These are phyloP conservation scores for Cenopis cana DNA, from an alignment of 2,888 invertebrate species.

Conservation along the genomic window DNA sequence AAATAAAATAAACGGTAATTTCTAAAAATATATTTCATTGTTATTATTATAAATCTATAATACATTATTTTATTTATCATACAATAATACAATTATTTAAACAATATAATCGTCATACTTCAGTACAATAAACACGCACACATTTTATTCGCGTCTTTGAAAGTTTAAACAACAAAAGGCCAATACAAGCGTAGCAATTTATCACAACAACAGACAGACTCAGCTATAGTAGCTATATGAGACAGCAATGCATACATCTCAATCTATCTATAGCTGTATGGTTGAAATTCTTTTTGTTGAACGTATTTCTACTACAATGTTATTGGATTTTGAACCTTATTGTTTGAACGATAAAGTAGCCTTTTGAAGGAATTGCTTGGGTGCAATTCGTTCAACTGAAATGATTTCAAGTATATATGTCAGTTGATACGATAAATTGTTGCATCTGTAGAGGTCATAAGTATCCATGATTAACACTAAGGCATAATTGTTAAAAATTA, in stretches of 20 bases:
- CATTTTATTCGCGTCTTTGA: constrained; percentile 41
- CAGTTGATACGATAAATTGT: neutral
- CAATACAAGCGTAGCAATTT: neutral
- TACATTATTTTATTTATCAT: constrained; percentile 44
- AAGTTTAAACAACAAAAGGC: constrained; percentile 11
- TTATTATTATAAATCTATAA: constrained; percentile 58
- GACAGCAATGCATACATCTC: neutral
- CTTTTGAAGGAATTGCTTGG: too few relatives aligned
- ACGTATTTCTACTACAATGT: too few relatives aligned
- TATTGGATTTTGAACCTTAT: too few relatives aligned
- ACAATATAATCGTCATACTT: constrained; percentile 37
- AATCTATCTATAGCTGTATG: too few relatives aligned
- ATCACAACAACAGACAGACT: neutral
- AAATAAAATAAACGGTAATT: constrained; percentile 38
- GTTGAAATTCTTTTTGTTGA: too few relatives aligned
- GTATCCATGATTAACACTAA: neutral
- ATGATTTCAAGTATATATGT: too few relatives aligned
- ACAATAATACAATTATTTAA: constrained; percentile 54
- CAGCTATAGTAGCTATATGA: neutral
- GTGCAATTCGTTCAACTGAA: too few relatives aligned
- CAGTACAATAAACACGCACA: constrained; percentile 34
- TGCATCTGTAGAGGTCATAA: neutral
- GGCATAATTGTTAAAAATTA: constrained; percentile 5
- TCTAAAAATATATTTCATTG: constrained; percentile 60
- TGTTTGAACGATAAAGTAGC: too few relatives aligned